Percentiles rank a stretch among this genome's conserved stretches.
phyloP scores from a whole-genome alignment of 2,113 vertebrate species.

The Bos taurus region ARS-UCD2.0 NC_037338.1:79189001-79189500 shows the following conservation, averaged over 20 bases:
- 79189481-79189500: not conserved
- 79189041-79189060: conserved; percentile 8
- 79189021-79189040: not conserved
- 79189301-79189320: not conserved
- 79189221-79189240: conserved; percentile 60
- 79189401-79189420: not conserved
- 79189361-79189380: not conserved
- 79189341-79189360: not conserved
- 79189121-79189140: conserved; percentile 69
- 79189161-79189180: conserved; percentile 43
- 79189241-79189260: conserved; percentile 48
- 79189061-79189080: conserved; percentile 65
- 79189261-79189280: not conserved
- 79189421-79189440: not conserved
- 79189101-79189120: conserved; percentile 56
- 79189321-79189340: not conserved
- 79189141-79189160: conserved; percentile 66
- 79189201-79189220: conserved; percentile 70
- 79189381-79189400: not conserved
- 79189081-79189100: conserved; percentile 62
- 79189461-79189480: not conserved
- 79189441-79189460: not conserved
- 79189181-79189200: conserved; percentile 61
- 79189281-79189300: not conserved
- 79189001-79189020: not conserved